These are phyloP conservation scores for Mythimna loreyi DNA, from an alignment of 2,888 invertebrate genomes.

Conservation along the genomic window DNA sequence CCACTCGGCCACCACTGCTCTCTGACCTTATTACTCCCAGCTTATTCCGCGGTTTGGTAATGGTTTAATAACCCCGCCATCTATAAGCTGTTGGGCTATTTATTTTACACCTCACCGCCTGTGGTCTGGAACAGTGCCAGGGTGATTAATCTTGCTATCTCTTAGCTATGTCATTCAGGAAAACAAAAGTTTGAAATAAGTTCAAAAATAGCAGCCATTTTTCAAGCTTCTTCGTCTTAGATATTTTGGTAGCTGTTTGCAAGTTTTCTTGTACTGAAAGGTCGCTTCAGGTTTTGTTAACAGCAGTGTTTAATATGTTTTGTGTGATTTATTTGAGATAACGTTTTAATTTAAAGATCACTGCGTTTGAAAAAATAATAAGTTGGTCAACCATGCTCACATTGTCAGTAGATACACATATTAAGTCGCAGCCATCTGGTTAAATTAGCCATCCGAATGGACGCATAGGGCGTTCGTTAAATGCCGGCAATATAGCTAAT, in stretches of 20 bases:
- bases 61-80: slow-evolving; percentile 45
- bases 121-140: slow-evolving; percentile 55
- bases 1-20: too few relatives aligned
- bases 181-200: slow-evolving; percentile 58
- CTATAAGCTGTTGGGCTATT: slow-evolving; percentile 41
- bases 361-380: too few relatives aligned
- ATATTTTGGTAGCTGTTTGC: slow-evolving; percentile 16
- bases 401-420: too few relatives aligned
- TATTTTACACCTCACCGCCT: slow-evolving; percentile 55
- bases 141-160: slow-evolving; percentile 60
- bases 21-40: slow-evolving; percentile 11
- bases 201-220: slow-evolving; percentile 51
- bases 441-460: too few relatives aligned
- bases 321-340: too few relatives aligned
- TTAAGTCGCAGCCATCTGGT: too few relatives aligned
- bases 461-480: too few relatives aligned
- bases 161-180: slow-evolving; percentile 53
- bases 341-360: too few relatives aligned
- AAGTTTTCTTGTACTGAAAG: not conserved
- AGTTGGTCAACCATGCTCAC: too few relatives aligned
- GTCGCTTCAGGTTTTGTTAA: not conserved
- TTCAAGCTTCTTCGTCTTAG: slow-evolving; percentile 29
- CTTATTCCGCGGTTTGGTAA: slow-evolving; percentile 38
- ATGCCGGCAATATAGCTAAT: too few relatives aligned
- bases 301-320: too few relatives aligned